phyloP scores from a whole-genome alignment of 1,140 invertebrate genomes.

The Drosophila orosa region DNA sequence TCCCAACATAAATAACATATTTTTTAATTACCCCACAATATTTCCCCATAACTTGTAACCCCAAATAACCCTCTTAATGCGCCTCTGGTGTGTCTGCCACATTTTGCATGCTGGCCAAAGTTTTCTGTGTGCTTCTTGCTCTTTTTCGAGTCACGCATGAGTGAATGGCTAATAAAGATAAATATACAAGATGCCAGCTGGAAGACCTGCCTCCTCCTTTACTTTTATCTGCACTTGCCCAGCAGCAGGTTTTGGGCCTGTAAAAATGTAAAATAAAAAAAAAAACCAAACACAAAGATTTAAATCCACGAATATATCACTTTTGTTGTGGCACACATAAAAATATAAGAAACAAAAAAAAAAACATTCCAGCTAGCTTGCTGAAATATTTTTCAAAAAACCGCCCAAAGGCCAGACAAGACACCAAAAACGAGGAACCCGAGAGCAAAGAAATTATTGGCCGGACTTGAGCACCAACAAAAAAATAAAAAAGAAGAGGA shows the following conservation, averaged over 20 bases:
- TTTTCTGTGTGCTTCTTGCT: slow-evolving; percentile 45
- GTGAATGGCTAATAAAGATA: slow-evolving; percentile 80
- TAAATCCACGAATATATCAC: slow-evolving; percentile 49
- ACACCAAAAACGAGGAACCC: slow-evolving; percentile 23
- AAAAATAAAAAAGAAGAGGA: slow-evolving; percentile 13
- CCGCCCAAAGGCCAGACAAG: slow-evolving; percentile 41
- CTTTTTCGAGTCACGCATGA: slow-evolving; percentile 67
- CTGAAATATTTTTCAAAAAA: slow-evolving; percentile 35
- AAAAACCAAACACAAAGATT: slow-evolving; percentile 20
- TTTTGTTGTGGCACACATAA: slow-evolving; percentile 34
- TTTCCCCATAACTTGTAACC: neutral
- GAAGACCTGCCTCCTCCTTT: slow-evolving; percentile 14
- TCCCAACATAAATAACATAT: neutral
- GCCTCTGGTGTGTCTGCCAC: neutral
- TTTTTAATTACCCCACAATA: too few species aligned
- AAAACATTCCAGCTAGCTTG: slow-evolving; percentile 30
- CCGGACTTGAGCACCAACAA: slow-evolving; percentile 22
- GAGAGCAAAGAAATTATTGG: slow-evolving; percentile 63
- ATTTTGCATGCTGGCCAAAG: slow-evolving; percentile 69
- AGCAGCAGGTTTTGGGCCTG: slow-evolving; percentile 21
- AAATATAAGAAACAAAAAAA: slow-evolving; percentile 21
- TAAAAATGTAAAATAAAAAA: slow-evolving; percentile 10
- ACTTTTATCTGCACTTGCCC: slow-evolving; percentile 38
- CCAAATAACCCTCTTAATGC: neutral
- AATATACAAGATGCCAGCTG: slow-evolving; percentile 54